Evolutionary conservation across 2,888 invertebrate genomes (phyloP), one percentile per base, ranked within the genome.

Genomic region (Heliconius ethilla): DNA sequence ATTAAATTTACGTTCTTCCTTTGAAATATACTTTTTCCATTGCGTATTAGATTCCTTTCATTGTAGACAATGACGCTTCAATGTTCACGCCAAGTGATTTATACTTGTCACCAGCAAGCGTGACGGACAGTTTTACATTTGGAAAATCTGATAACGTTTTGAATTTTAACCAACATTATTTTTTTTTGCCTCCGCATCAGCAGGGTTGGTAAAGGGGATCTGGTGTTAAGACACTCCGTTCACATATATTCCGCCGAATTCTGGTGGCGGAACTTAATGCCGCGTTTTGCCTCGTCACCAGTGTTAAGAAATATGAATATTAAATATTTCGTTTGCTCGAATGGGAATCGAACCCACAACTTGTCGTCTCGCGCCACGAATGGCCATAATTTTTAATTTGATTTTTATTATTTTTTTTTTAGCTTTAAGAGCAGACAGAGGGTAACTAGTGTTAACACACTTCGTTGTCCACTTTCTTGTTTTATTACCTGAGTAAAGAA

Each of bases 11-110:
- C 11, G n/a, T 18, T 25, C 25, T 33, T 59, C n/a, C 33, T n/a
- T 72, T 55, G 59, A 59, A 59, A 55, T 72, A 37, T 55, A 33
- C 59, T 72, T 72, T 33, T 59, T 59, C 59, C 33, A 72, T 59
- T 59, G 33, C 33, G 33, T 37, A n/a, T 33, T 67, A 33, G 37
- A 18, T 69, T 69, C 59, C 33, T 75, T 69, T 69, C 22, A 37
- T 67, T 27, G 67, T 33, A 75, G 75, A 69, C 75, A 75, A 75
- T 75, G 69, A 59, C 67, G 67, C 59, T 40, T 75, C 75, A 75
- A 37, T 25, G 55, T 22, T n/a, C 40, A 22, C 18, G 10, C 11
- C 18, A n/a, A 75, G 66, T 75, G 67, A 75, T 75, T 75, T 67
- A 75, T 75, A 37, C 55, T 72, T 59, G 72, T 72, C 72, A 72